Evolutionary conservation across 2,888 invertebrate species (phyloP), one percentile per base, ranked within the genome.

Genomic region (Polyommatus icarus): DNA sequence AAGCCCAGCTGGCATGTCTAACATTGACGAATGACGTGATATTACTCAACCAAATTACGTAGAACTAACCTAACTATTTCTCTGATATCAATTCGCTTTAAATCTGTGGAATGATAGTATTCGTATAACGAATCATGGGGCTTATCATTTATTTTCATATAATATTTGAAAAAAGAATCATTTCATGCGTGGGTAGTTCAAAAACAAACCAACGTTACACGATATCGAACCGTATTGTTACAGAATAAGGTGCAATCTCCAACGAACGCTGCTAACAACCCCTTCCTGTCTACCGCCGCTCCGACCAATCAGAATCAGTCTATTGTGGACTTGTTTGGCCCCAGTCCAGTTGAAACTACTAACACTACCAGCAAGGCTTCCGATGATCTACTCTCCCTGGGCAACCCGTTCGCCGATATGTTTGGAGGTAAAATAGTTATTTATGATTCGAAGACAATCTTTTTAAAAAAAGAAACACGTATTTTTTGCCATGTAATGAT

Each of bases 351-450:
- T 0, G 93, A 94, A 78, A 84, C 86, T 5, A 76, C 84, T 20
- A 83, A 86, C 18, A 85, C 87, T n/a, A 83, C 84, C 3, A 81
- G 86, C 1, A 88, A 90, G 80, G 97, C 96, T 91, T 97, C 98
- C 32, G 98, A 98, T 18, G 98, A 98, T 85, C 98, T 98, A 91
- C 94, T 99, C 82, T 95, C 98, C 78, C 97, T 98, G 85, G 94
- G 98, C 72, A 99, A 99, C 94, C 99, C 99, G 12, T 99, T 99
- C 88, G 97, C 98, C 59, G 97, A 98, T 86, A 97, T 97, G 96
- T 97, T 97, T 87, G 95, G 96, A 83, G 95, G 95, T 94, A 84
- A 87, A 88, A 81, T 24, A 61, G 4, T 46, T 0, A 46, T 46
- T 46, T 40, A 0, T 10, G 10, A 10, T 10, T 10, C 1, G 40